Evolutionary conservation across 2,113 vertebrate genomes (phyloP), one percentile per base, ranked within the genome.

Genomic region (Passerina amoena): DNA sequence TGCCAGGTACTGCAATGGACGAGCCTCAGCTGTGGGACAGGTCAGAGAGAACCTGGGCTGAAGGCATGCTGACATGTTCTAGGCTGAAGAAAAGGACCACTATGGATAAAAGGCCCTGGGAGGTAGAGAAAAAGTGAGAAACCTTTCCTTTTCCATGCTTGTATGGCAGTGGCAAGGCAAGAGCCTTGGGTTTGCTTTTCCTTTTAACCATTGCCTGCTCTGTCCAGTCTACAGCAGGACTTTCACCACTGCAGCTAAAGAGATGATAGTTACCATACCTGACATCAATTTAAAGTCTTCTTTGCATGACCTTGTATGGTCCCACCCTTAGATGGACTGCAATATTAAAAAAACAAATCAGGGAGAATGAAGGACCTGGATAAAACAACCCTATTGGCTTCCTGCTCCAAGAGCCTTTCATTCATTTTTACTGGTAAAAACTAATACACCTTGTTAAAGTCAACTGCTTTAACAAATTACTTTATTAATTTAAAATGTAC

Each of bases 401-500:
- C 56, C 16, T 42, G 30, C 33, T 78, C 11, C 12, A 38, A 70
- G 40, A 75, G 40, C 22, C 31, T 82, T 94, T 86, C 44, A 37
- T 9, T 68, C n/a, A 59, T 23, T 88, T 82, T 35, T 60, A 77
- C 31, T 69, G 31, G 25, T 35, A 59, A 81, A 86, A 89, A 54
- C 24, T 59, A 91, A 73, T 24, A 66, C 2, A 7, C 5, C 30
- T 61, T 28, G 7, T 80, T 92, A 70, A 82, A 90, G 66, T 24
- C 70, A 71, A 87, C n/a, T 38, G 25, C 69, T 92, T 91, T 66
- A 86, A 79, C 31, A 94, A 93, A 90, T 80, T 0, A 63, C 33
- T 83, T 82, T 35, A 73, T 75, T 81, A 92, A 96, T 92, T 83
- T 77, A 42, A 90, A 93, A 81, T 40, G 9, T 31, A 86, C 38